These are phyloP conservation scores for Plecotus auritus DNA, from an alignment of 2,113 vertebrate species.

Conservation along the genomic window DNA sequence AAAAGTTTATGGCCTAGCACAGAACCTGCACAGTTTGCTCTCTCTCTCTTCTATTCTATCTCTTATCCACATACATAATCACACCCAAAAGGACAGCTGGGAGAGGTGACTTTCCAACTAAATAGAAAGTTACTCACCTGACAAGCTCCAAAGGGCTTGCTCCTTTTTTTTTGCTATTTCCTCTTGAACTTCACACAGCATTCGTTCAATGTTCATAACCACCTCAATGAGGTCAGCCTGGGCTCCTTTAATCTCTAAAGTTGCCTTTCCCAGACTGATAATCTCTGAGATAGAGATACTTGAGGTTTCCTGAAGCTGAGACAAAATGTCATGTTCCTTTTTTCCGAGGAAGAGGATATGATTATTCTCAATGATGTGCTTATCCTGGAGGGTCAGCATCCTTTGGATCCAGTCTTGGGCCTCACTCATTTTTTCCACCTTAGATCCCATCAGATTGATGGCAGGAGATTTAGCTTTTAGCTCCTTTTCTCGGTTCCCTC, in stretches of 20 bases:
- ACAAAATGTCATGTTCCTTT: constrained; percentile 77
- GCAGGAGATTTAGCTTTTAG: not conserved
- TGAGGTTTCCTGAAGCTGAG: not conserved
- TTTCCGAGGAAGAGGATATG: constrained; percentile 81
- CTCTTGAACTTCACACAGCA: constrained; percentile 82
- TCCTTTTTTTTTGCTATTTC: constrained; percentile 71
- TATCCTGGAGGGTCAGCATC: not conserved
- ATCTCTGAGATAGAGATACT: constrained; percentile 73
- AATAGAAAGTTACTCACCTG: constrained; percentile 72
- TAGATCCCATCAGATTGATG: constrained; percentile 74
- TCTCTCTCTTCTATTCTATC: not conserved
- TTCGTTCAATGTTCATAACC: constrained; percentile 78
- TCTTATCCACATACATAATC: not conserved
- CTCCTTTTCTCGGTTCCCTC: not conserved
- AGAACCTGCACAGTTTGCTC: not conserved
- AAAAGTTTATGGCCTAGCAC: not conserved
- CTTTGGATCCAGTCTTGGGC: constrained; percentile 80
- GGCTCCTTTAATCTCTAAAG: constrained; percentile 77
- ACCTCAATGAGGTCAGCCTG: constrained; percentile 34
- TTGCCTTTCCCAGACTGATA: constrained; percentile 63
- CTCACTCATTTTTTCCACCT: constrained; percentile 56
- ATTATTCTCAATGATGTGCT: constrained; percentile 79
- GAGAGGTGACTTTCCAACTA: not conserved
- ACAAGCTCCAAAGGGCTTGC: constrained; percentile 37
- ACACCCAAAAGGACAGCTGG: not conserved